A percentile compares a stretch with the other conserved stretches of the same genome.
Conservation (phyloP, 2,888 invertebrate species). For the Perdita meconis region DNA sequence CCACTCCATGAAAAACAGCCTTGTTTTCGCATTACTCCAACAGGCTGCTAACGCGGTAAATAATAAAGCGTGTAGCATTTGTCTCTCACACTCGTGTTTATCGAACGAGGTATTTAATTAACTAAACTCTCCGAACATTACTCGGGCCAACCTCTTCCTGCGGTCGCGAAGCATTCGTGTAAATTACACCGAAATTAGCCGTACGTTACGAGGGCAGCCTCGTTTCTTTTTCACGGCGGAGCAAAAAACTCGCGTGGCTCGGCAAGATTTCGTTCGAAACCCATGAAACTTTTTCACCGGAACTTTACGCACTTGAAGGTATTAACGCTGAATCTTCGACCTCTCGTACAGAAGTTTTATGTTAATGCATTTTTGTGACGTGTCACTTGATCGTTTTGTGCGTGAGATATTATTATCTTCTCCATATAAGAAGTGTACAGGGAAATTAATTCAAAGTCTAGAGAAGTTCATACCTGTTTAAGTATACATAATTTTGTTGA, state of each 20-base stretch:
- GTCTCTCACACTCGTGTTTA: conserved; percentile 10
- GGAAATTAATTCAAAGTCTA: neutral
- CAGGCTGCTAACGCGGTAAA: conserved; percentile 15
- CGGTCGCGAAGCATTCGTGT: conserved; percentile 45
- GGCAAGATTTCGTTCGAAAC: conserved; percentile 52
- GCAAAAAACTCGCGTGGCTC: conserved; percentile 49
- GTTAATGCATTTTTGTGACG: conserved; percentile 50
- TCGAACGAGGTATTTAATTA: conserved; percentile 55
- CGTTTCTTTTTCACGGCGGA: conserved; percentile 39
- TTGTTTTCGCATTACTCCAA: conserved; percentile 32
- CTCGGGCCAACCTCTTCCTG: conserved; percentile 31
- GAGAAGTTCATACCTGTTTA: neutral
- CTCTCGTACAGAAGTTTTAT: conserved; percentile 4
- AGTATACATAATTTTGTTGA: neutral
- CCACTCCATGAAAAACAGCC: neutral
- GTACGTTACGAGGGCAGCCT: conserved; percentile 58
- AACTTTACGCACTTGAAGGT: conserved; percentile 42
- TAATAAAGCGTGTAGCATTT: conserved; percentile 36
- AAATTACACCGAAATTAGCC: conserved; percentile 61
- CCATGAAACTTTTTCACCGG: conserved; percentile 52
- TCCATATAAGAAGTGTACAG: neutral
- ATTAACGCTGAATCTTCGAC: conserved; percentile 40
- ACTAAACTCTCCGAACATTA: conserved; percentile 46
- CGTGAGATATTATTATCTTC: conserved; percentile 12
- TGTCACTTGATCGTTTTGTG: conserved; percentile 15